A percentile compares a stretch with the other conserved stretches of the same genome.
Conservation (phyloP, 2,888 invertebrate species). For the Nemotelus nigrinus region DNA sequence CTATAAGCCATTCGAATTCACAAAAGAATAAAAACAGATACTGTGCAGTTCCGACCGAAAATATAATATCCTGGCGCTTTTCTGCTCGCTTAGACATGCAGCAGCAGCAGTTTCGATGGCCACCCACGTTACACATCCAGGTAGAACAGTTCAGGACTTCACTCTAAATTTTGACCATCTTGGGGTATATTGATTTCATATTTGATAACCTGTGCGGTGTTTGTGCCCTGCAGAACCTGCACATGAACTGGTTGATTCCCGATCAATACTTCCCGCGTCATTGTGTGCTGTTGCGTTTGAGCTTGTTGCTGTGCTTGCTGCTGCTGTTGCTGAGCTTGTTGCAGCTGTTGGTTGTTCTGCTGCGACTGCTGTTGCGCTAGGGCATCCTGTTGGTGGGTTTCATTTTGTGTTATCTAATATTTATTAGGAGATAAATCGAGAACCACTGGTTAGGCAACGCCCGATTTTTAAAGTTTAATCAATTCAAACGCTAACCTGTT, state of each 20-base stretch:
- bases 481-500: slow-evolving; percentile 56
- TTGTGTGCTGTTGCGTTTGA: slow-evolving; percentile 57
- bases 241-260: slow-evolving; percentile 64
- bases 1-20: too few species aligned
- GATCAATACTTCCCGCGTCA: slow-evolving; percentile 65
- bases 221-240: slow-evolving; percentile 60
- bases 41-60: too few species aligned
- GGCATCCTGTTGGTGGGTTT: slow-evolving; percentile 55
- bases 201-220: slow-evolving; percentile 67
- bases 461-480: slow-evolving; percentile 3
- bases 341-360: slow-evolving; percentile 61
- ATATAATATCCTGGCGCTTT: too few species aligned
- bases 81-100: too few species aligned
- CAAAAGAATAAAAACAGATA: too few species aligned
- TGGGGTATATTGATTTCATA: slow-evolving; percentile 70
- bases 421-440: slow-evolving; percentile 36
- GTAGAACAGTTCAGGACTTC: slow-evolving; percentile 47
- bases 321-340: slow-evolving; percentile 60
- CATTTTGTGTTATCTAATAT: slow-evolving; percentile 58
- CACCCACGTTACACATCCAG: too few species aligned
- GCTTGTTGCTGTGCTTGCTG: slow-evolving; percentile 54
- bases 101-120: too few species aligned
- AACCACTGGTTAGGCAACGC: slow-evolving; percentile 27
- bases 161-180: slow-evolving; percentile 57
- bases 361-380: slow-evolving; percentile 59